A percentile compares a stretch with the other conserved stretches of the same genome.
Evolutionary conservation across 2,888 invertebrate genomes (phyloP).

Genomic region (Osmoderma eremita): DNA sequence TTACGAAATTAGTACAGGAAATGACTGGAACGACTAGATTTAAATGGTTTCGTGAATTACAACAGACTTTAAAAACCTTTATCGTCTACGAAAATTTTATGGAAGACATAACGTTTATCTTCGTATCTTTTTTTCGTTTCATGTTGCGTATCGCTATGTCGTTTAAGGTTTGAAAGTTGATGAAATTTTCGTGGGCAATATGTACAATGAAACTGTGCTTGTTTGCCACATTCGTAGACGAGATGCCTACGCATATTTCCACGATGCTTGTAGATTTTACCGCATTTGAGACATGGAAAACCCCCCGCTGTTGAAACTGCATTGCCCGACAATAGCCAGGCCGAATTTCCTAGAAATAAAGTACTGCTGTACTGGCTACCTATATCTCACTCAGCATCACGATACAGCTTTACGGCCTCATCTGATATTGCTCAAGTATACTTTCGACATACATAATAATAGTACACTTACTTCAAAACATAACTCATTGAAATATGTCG

Average conservation of each 20-base stretch:
- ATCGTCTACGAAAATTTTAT: conserved; percentile 26
- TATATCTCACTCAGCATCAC: conserved; percentile 38
- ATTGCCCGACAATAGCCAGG: conserved; percentile 45
- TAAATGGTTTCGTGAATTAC: conserved; percentile 13
- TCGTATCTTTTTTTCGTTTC: conserved; percentile 43
- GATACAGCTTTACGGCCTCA: conserved; percentile 39
- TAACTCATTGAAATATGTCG: conserved; percentile 17
- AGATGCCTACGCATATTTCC: conserved; percentile 80
- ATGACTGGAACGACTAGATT: conserved; percentile 25
- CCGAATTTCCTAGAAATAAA: conserved; percentile 61
- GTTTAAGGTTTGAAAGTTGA: conserved; percentile 63
- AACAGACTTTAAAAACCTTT: conserved; percentile 22
- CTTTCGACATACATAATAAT: conserved; percentile 21
- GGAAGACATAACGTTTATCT: conserved; percentile 17
- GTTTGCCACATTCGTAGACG: conserved; percentile 77
- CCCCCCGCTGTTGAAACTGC: conserved; percentile 43
- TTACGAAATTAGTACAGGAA: conserved; percentile 9
- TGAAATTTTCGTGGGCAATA: conserved; percentile 73
- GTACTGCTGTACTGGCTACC: conserved; percentile 57
- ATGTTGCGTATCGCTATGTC: conserved; percentile 60
- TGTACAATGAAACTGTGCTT: conserved; percentile 72
- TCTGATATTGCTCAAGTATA: conserved; percentile 39
- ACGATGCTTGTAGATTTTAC: conserved; percentile 84
- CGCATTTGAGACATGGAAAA: conserved; percentile 73
- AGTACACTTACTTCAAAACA: not conserved